These are phyloP conservation scores for Ranitomeya imitator DNA, from an alignment of 2,113 vertebrate species.

Conservation along the genomic window DNA sequence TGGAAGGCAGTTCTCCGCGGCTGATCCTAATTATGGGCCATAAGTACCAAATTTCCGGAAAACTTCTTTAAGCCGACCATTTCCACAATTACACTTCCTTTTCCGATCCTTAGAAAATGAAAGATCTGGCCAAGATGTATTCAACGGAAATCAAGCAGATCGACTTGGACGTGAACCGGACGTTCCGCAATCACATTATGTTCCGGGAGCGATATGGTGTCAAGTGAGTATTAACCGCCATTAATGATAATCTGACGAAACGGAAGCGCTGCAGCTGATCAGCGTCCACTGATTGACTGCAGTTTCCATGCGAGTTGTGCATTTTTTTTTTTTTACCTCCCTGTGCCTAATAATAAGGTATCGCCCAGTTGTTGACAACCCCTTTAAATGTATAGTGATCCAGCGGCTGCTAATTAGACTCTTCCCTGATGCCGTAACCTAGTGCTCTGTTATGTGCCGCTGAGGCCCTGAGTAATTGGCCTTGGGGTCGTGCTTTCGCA, in stretches of 20 bases:
- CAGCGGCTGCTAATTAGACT: neutral
- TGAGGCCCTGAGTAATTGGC: neutral
- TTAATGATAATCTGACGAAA: neutral
- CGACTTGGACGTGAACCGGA: conserved; percentile 89
- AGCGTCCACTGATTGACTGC: too few species aligned
- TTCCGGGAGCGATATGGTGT: conserved; percentile 91
- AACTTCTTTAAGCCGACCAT: neutral
- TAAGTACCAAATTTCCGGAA: too few species aligned
- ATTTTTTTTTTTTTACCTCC: too few species aligned
- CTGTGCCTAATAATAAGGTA: too few species aligned
- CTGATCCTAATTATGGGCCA: too few species aligned
- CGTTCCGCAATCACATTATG: conserved; percentile 94
- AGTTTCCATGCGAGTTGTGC: too few species aligned
- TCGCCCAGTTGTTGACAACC: too few species aligned
- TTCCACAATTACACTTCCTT: neutral
- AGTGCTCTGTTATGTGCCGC: neutral
- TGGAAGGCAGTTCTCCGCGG: too few species aligned
- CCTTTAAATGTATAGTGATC: too few species aligned
- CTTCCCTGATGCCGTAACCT: neutral
- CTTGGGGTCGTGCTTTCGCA: neutral
- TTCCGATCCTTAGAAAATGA: conserved; percentile 80
- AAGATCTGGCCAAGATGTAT: conserved; percentile 80
- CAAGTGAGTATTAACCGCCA: conserved; percentile 74
- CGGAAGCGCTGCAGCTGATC: too few species aligned
- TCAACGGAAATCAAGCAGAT: conserved; percentile 92